Conservation (phyloP, 2,888 invertebrate species). For the Lacanobia oleracea region DNA sequence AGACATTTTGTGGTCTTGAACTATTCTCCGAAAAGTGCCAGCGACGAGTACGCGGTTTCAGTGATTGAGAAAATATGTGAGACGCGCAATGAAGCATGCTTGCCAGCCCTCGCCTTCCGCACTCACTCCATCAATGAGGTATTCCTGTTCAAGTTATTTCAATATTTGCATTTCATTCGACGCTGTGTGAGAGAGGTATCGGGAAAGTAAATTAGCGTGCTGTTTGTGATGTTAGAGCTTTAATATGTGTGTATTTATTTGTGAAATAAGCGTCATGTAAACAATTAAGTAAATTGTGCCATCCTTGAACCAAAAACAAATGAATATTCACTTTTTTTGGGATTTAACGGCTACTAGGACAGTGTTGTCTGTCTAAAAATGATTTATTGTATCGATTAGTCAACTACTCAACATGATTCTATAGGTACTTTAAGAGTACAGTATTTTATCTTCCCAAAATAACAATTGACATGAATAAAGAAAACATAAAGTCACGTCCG, state of each 20-base stretch:
- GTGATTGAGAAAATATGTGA: slow-evolving; percentile 72
- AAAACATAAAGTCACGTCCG: background rate
- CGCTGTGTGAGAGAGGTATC: slow-evolving; percentile 1
- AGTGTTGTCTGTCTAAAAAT: no score
- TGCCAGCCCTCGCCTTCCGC: slow-evolving; percentile 70
- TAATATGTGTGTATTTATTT: background rate
- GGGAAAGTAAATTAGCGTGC: slow-evolving; percentile 15
- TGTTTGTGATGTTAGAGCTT: slow-evolving; percentile 3
- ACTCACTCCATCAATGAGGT: slow-evolving; percentile 66
- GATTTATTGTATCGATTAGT: no score
- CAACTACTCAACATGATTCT: no score
- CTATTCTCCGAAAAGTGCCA: slow-evolving; percentile 60
- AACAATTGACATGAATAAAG: no score
- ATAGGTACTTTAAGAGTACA: no score
- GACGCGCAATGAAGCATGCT: slow-evolving; percentile 69
- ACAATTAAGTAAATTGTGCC: background rate
- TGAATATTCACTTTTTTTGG: no score
- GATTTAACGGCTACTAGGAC: no score
- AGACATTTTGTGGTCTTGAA: slow-evolving; percentile 64
- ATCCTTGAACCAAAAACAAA: no score
- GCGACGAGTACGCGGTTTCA: slow-evolving; percentile 70
- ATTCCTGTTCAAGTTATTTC: slow-evolving; percentile 54
- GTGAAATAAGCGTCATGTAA: background rate
- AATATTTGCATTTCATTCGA: slow-evolving; percentile 62
- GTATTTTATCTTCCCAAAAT: no score